phyloP scores from a whole-genome alignment of 1,140 invertebrate genomes.

The Hermetia illucens region DNA sequence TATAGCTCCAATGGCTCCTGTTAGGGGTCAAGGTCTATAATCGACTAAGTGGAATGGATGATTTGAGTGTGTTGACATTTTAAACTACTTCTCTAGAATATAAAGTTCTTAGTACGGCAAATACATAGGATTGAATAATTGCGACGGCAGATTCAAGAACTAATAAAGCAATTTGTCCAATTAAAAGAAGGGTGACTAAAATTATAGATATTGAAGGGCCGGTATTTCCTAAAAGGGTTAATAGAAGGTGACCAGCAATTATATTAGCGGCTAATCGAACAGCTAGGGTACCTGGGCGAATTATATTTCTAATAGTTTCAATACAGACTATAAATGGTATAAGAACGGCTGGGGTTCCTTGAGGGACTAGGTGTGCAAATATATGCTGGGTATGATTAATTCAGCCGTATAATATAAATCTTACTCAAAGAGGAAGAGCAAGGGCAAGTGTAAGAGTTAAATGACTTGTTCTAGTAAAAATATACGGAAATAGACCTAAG shows the following conservation, averaged over 20 bases:
- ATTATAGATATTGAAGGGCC: conserved; percentile 18
- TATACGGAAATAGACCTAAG: conserved; percentile 47
- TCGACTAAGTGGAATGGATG: conserved; percentile 38
- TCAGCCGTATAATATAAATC: conserved; percentile 42
- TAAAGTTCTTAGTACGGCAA: conserved; percentile 34
- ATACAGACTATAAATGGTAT: conserved; percentile 41
- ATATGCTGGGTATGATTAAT: conserved; percentile 37
- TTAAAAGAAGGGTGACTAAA: conserved; percentile 29
- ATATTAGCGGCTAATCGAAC: conserved; percentile 51
- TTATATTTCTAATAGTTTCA: conserved; percentile 43
- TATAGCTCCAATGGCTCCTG: conserved; percentile 31
- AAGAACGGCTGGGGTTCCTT: conserved; percentile 37
- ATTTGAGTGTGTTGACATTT: conserved; percentile 32
- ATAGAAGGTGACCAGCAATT: conserved; percentile 45
- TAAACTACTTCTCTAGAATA: conserved; percentile 37
- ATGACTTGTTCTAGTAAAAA: conserved; percentile 48
- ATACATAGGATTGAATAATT: conserved; percentile 41
- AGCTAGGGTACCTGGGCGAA: conserved; percentile 45
- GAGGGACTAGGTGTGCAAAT: conserved; percentile 44
- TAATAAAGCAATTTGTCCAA: conserved; percentile 36
- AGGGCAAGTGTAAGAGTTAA: conserved; percentile 37
- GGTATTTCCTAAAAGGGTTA: conserved; percentile 36
- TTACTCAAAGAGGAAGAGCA: conserved; percentile 41
- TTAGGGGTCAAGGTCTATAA: conserved; percentile 38
- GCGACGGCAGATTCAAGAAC: conserved; percentile 35